Conservation (phyloP, 2,113 vertebrate genomes). For the Tetrax tetrax region DNA sequence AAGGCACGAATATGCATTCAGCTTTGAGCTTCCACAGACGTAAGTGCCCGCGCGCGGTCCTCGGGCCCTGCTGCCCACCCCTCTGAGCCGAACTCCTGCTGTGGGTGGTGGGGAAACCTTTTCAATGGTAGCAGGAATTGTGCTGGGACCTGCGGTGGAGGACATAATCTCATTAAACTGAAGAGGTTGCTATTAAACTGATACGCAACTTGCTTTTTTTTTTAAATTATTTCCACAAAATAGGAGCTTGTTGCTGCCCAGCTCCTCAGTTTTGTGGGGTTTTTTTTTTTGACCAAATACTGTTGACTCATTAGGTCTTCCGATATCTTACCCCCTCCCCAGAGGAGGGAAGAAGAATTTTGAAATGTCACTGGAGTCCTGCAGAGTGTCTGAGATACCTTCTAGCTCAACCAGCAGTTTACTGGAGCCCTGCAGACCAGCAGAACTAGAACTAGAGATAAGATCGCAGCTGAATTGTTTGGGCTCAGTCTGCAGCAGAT, state of each 20-base stretch:
- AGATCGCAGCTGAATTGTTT: neutral
- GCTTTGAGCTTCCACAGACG: constrained; percentile 99
- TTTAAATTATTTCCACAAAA: neutral
- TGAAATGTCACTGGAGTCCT: neutral
- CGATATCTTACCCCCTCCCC: neutral
- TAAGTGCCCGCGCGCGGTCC: constrained; percentile 72
- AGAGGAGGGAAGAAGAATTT: neutral
- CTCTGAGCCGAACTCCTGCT: neutral
- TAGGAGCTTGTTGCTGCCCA: neutral
- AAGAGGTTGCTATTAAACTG: constrained; percentile 67
- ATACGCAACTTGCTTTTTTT: neutral
- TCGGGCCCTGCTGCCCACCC: neutral
- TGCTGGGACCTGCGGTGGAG: constrained; percentile 40
- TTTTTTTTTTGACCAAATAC: neutral
- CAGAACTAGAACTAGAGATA: neutral
- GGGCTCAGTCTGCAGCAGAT: neutral
- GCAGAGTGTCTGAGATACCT: neutral
- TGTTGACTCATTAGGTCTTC: neutral
- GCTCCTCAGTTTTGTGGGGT: neutral
- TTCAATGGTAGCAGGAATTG: constrained; percentile 69
- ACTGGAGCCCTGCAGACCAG: neutral
- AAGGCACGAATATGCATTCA: constrained; percentile 99
- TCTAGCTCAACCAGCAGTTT: neutral
- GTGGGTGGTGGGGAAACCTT: constrained; percentile 66
- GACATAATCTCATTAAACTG: constrained; percentile 53